These are phyloP conservation scores for Dicrostonyx torquatus DNA, from an alignment of 2,797 vertebrate species.

Conservation along the genomic window DNA sequence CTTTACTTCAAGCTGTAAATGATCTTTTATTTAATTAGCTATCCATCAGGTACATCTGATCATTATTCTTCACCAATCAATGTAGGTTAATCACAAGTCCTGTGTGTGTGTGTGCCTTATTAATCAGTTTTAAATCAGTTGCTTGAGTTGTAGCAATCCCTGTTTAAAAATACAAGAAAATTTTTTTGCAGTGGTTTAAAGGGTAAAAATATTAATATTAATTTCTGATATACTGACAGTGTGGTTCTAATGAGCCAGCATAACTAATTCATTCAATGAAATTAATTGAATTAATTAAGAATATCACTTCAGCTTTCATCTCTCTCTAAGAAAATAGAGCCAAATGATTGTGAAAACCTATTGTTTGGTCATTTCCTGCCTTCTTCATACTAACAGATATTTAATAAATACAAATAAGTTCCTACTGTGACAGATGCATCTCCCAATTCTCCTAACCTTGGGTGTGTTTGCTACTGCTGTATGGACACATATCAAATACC, in stretches of 20 bases:
- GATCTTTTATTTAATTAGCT: slow-evolving; percentile 1
- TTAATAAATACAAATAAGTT: background rate
- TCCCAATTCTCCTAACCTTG: background rate
- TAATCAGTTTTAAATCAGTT: background rate
- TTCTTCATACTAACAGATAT: background rate
- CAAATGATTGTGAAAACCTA: background rate
- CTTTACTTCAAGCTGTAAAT: background rate
- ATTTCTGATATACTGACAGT: background rate
- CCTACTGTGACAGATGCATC: background rate
- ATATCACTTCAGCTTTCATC: background rate
- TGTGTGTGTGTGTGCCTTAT: background rate
- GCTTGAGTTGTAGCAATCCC: background rate
- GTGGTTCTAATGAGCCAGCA: background rate
- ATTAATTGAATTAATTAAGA: too few species aligned
- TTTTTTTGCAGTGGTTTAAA: background rate
- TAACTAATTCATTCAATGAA: background rate
- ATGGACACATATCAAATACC: background rate
- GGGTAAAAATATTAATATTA: background rate
- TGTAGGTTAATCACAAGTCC: background rate
- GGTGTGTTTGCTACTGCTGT: background rate
- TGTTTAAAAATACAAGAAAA: background rate
- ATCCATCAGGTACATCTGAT: background rate
- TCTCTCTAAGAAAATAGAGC: background rate
- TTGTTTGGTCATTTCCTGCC: background rate
- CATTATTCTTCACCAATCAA: background rate